Percentiles rank a stretch among this genome's conserved stretches.
phyloP scores from a whole-genome alignment of 2,888 invertebrate species.

The Catonia carolina region DNA sequence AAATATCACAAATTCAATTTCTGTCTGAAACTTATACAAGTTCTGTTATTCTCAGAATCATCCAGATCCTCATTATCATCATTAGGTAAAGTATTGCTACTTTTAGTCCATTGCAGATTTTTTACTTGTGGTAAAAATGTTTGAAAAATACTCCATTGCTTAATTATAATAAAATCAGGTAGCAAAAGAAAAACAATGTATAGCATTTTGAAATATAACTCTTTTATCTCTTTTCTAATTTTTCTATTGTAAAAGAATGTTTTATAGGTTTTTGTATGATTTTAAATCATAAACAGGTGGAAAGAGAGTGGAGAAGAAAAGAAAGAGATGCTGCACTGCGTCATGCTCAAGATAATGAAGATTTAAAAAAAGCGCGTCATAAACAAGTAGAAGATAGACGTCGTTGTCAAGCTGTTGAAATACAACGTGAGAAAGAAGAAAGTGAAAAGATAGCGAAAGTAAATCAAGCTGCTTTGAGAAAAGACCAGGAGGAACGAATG shows the following conservation, averaged over 20 bases:
- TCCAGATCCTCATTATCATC: too few species aligned
- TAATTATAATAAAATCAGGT: too few species aligned
- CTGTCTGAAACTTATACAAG: too few species aligned
- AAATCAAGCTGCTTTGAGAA: slow-evolving; percentile 22
- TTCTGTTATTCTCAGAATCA: too few species aligned
- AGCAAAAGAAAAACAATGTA: too few species aligned
- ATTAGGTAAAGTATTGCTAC: too few species aligned
- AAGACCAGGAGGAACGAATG: slow-evolving; percentile 25
- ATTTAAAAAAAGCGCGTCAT: slow-evolving; percentile 49
- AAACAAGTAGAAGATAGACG: slow-evolving; percentile 49
- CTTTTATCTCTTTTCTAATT: background rate
- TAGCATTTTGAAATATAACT: too few species aligned
- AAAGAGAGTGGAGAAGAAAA: slow-evolving; percentile 59
- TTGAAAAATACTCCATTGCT: too few species aligned
- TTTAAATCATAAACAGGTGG: slow-evolving; percentile 50
- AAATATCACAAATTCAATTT: too few species aligned
- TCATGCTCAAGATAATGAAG: slow-evolving; percentile 48
- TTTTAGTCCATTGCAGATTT: too few species aligned
- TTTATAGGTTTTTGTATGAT: too few species aligned
- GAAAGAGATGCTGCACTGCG: slow-evolving; percentile 56
- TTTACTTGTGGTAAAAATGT: too few species aligned
- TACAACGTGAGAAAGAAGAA: slow-evolving; percentile 52
- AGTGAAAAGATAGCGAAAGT: slow-evolving; percentile 27
- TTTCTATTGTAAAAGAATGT: background rate
- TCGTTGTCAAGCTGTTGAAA: slow-evolving; percentile 57